Conservation (phyloP, 2,797 vertebrate species). For the Bradypodion ventrale region DNA sequence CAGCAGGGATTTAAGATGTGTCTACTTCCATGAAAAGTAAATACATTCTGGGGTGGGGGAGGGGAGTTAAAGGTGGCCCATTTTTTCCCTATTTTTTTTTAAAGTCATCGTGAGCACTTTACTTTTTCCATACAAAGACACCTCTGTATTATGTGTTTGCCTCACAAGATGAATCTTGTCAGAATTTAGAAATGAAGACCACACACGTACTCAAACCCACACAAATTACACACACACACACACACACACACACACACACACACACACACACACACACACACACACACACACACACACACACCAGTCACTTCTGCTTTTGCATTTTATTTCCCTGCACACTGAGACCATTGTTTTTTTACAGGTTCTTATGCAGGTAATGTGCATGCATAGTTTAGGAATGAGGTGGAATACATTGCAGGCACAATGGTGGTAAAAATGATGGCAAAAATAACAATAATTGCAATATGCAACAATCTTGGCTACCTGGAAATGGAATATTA, state of each 20-base stretch:
- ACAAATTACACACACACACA: too few species aligned
- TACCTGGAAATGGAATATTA: background rate
- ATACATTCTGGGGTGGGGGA: constrained; percentile 31
- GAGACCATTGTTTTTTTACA: constrained; percentile 41
- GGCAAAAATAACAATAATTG: background rate
- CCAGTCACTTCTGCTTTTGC: constrained; percentile 46
- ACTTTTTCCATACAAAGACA: constrained; percentile 58
- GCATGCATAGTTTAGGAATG: constrained; percentile 35
- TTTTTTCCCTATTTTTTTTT: constrained; percentile 54
- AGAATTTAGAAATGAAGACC: constrained; percentile 52
- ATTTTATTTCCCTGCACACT: constrained; percentile 38
- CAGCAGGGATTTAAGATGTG: constrained; percentile 71
- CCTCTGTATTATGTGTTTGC: constrained; percentile 57
- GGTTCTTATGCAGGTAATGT: constrained; percentile 47
- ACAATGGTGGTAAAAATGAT: too few species aligned
- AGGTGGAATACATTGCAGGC: background rate
- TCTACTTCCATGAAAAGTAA: constrained; percentile 71
- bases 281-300: constrained; percentile 29
- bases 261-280: too few species aligned
- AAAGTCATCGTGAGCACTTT: constrained; percentile 8
- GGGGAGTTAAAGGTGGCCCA: background rate
- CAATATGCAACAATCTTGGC: background rate
- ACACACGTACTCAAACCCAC: constrained; percentile 49
- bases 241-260: too few species aligned
- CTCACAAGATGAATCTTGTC: constrained; percentile 46